Evolutionary conservation across 2,797 vertebrate genomes (phyloP).

Genomic region (Urophycis tenuis): DNA sequence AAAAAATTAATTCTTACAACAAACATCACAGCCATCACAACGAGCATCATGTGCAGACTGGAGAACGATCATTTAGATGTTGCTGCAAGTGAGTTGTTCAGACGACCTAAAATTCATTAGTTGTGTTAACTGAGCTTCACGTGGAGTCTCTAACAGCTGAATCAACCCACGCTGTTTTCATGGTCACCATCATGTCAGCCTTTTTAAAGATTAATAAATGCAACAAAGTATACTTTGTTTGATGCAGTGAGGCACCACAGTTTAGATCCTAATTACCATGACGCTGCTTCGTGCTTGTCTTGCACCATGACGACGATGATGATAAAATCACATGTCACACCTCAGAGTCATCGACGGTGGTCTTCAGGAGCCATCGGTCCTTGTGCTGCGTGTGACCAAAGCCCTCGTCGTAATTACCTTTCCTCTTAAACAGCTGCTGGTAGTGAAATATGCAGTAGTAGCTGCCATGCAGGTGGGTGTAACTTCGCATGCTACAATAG

Average conservation of each 20-base stretch:
- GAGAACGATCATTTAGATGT: neutral
- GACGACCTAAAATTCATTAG: neutral
- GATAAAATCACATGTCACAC: constrained; percentile 25
- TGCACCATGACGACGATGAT: neutral
- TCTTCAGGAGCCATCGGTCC: constrained; percentile 58
- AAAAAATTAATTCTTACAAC: neutral
- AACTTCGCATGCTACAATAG: constrained; percentile 74
- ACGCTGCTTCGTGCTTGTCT: neutral
- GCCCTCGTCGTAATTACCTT: constrained; percentile 73
- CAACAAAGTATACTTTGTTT: neutral
- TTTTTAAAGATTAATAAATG: constrained; percentile 17
- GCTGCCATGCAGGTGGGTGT: constrained; percentile 64
- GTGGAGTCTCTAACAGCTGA: neutral
- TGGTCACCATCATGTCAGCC: constrained; percentile 13
- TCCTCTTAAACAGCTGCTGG: constrained; percentile 72
- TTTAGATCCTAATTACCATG: neutral
- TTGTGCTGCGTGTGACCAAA: constrained; percentile 70
- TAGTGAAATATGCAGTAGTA: constrained; percentile 83
- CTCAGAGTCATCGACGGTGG: constrained; percentile 29
- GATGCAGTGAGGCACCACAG: neutral
- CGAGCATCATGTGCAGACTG: neutral
- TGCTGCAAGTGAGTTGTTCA: neutral
- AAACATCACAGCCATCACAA: neutral
- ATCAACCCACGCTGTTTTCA: constrained; percentile 18
- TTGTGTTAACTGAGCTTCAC: neutral